Percentiles rank a stretch among this genome's conserved stretches.
These are phyloP conservation scores for Nothoprocta pentlandii DNA, from an alignment of 2,113 vertebrate species.

Conservation along the genomic window DNA sequence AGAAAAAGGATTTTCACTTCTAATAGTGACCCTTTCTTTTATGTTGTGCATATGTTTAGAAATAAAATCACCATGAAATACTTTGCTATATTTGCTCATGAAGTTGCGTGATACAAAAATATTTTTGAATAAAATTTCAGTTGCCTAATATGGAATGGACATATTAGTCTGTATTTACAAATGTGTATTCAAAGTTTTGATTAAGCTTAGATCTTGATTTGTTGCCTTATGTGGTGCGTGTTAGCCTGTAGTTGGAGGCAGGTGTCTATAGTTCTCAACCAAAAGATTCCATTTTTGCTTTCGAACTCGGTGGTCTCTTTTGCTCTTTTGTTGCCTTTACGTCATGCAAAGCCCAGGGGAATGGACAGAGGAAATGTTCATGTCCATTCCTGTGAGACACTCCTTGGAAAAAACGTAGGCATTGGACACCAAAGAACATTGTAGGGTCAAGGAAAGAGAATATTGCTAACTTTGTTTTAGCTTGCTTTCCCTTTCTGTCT, in stretches of 20 bases:
- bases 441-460: fast-evolving
- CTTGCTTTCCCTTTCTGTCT: neutral
- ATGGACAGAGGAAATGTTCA: neutral
- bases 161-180: neutral
- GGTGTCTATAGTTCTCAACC: fast-evolving
- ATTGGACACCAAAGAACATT: neutral
- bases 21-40: fast-evolving
- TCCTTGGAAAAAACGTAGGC: neutral
- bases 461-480: neutral
- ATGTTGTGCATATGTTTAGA: neutral
- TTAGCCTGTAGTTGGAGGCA: neutral
- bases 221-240: neutral
- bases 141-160: neutral
- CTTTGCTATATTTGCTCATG: neutral
- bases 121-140: neutral
- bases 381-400: neutral
- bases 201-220: neutral
- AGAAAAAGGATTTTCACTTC: neutral
- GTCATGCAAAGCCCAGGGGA: neutral
- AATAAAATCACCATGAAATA: neutral
- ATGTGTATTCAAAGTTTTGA: neutral
- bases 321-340: neutral
- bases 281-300: neutral
- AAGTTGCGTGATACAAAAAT: conserved; percentile 14
- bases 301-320: neutral